A percentile compares a stretch with the other conserved stretches of the same genome.
phyloP scores from a whole-genome alignment of 2,888 invertebrate species.

The Hirudinaria manillensis region DNA sequence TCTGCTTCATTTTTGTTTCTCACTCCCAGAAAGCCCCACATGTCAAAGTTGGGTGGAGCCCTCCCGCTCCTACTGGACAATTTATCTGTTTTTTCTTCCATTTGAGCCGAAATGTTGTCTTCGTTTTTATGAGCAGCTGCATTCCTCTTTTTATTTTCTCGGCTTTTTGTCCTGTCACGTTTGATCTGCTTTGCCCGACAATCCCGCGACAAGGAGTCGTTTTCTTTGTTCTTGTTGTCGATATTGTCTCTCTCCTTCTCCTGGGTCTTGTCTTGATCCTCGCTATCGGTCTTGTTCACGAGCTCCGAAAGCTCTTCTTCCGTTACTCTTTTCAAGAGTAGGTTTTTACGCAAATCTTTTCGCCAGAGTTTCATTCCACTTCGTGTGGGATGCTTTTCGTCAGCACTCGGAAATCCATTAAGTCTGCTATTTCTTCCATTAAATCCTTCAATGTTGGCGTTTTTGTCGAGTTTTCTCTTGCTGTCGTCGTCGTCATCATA shows the following conservation, averaged over 20 bases:
- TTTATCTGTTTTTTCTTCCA: background rate
- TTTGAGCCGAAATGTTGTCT: no score
- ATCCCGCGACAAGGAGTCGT: no score
- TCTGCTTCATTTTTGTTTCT: background rate
- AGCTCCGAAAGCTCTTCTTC: background rate
- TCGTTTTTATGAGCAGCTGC: no score
- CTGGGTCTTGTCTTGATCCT: background rate
- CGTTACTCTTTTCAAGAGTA: background rate
- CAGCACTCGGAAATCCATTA: no score
- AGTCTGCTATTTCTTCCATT: no score
- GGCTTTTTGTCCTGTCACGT: no score
- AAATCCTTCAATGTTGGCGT: background rate
- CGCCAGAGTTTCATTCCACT: background rate
- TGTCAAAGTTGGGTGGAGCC: slow-evolving; percentile 17
- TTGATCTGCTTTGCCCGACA: no score
- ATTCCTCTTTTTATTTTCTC: no score
- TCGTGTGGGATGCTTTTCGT: background rate
- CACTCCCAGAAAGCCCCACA: slow-evolving; percentile 8
- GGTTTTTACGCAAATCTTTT: background rate
- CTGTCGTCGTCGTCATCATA: background rate
- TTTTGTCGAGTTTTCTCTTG: background rate
- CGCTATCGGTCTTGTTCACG: background rate
- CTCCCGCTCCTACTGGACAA: background rate
- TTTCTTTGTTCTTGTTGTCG: slow-evolving; percentile 2
- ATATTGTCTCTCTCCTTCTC: background rate